These are phyloP conservation scores for Collichthys lucidus DNA, from an alignment of 2,113 vertebrate species.

Conservation along the genomic window DNA sequence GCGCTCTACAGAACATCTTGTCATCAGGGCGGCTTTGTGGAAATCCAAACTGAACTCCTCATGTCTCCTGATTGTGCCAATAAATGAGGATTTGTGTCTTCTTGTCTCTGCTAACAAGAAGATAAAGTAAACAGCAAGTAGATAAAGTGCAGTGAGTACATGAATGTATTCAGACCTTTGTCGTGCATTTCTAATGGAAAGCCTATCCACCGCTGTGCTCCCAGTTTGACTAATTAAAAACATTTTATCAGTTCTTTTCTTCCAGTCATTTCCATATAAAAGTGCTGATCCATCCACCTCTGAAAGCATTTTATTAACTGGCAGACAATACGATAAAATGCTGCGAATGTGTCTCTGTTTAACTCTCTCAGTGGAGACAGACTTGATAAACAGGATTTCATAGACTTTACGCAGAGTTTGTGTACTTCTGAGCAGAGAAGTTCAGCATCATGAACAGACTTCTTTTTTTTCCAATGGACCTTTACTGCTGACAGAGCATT, in stretches of 20 bases:
- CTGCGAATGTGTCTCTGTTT: neutral
- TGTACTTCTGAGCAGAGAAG: neutral
- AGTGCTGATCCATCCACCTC: neutral
- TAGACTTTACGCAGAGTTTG: neutral
- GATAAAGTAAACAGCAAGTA: neutral
- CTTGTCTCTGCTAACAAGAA: constrained; percentile 1
- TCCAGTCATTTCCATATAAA: neutral
- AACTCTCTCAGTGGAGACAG: neutral
- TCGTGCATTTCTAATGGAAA: neutral
- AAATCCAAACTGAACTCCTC: neutral
- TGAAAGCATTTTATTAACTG: neutral
- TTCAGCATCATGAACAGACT: neutral
- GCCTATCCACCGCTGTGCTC: neutral
- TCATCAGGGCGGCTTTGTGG: neutral
- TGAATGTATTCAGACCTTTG: neutral
- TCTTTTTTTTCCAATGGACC: too few relatives aligned
- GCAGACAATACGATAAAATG: neutral
- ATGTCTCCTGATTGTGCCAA: neutral
- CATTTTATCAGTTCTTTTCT: neutral
- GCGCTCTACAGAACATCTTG: neutral
- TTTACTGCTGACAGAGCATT: neutral
- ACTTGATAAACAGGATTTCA: neutral
- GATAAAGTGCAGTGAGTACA: neutral
- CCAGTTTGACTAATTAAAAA: neutral
- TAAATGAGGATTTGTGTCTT: neutral